Evolutionary conservation across 2,113 vertebrate genomes (phyloP).

Genomic region (Tamias sibiricus): DNA sequence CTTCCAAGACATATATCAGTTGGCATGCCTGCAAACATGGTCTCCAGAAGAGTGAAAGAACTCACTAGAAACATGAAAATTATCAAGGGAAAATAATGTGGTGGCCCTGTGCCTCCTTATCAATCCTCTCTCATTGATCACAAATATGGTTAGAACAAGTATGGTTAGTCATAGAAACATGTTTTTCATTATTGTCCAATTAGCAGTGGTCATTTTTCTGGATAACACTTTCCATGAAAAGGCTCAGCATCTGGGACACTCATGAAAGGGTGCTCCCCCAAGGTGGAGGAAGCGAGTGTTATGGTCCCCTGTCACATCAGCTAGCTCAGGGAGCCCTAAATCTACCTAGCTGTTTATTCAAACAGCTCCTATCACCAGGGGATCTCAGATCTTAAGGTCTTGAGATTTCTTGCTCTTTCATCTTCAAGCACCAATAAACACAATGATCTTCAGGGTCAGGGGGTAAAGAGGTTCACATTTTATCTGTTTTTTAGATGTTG

Average conservation of each 20-base stretch:
- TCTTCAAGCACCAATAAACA: constrained; percentile 17
- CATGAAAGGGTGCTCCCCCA: background rate
- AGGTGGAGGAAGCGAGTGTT: rapidly evolving
- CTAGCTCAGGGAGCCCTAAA: background rate
- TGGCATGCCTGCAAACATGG: background rate
- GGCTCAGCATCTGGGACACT: background rate
- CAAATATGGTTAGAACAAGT: background rate
- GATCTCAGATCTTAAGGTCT: constrained; percentile 29
- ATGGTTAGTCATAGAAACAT: background rate
- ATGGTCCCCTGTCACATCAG: background rate
- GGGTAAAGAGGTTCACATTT: constrained; percentile 18
- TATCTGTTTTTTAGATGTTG: constrained; percentile 49
- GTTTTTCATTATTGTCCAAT: background rate
- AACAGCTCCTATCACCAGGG: background rate
- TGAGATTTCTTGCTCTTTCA: background rate
- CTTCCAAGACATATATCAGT: background rate
- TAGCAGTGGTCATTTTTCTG: background rate
- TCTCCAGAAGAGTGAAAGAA: background rate
- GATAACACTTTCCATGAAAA: background rate
- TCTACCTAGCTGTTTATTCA: background rate
- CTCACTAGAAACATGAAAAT: background rate
- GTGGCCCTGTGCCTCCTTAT: background rate
- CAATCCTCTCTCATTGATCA: too few relatives aligned
- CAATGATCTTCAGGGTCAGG: background rate
- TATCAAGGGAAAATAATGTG: background rate